Conservation (phyloP, 2,888 invertebrate genomes). For the Drosophila maculinotata region DNA sequence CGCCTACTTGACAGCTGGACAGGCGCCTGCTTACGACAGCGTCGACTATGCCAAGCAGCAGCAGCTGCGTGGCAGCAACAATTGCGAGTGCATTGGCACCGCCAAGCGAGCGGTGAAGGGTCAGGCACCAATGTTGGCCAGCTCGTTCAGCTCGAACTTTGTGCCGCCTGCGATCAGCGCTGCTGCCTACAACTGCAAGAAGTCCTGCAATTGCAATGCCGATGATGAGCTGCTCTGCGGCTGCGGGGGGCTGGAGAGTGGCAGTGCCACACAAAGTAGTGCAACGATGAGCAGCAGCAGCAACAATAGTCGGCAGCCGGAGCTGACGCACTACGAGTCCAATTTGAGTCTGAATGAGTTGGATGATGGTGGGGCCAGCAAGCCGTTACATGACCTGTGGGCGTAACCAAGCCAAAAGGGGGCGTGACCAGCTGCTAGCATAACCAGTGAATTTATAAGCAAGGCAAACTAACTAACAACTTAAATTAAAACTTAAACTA, state of each 20-base stretch:
- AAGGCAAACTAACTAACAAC: constrained; percentile 39
- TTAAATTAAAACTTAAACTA: constrained; percentile 26
- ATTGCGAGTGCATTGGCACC: constrained; percentile 76
- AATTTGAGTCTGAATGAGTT: constrained; percentile 81
- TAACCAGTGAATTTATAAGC: constrained; percentile 80
- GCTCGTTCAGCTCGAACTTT: constrained; percentile 84
- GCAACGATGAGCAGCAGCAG: constrained; percentile 81
- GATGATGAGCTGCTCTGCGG: constrained; percentile 73
- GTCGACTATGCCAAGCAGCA: constrained; percentile 81
- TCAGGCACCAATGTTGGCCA: constrained; percentile 61
- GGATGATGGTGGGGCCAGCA: constrained; percentile 65
- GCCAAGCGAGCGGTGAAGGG: constrained; percentile 53
- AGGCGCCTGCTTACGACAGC: constrained; percentile 76
- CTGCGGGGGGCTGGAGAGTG: constrained; percentile 72
- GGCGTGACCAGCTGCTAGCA: constrained; percentile 27
- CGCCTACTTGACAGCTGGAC: constrained; percentile 69
- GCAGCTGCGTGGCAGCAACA: constrained; percentile 58
- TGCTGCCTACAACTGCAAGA: constrained; percentile 81
- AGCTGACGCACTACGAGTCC: constrained; percentile 82
- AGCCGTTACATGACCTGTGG: constrained; percentile 77
- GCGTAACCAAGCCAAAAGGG: constrained; percentile 74
- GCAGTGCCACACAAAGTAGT: constrained; percentile 79
- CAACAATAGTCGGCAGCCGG: constrained; percentile 76
- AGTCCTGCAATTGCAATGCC: constrained; percentile 78
- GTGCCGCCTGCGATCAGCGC: constrained; percentile 62